Evolutionary conservation across 1,140 invertebrate genomes (phyloP), one percentile per base, ranked within the genome.

Genomic region (Heterodera carotae): DNA sequence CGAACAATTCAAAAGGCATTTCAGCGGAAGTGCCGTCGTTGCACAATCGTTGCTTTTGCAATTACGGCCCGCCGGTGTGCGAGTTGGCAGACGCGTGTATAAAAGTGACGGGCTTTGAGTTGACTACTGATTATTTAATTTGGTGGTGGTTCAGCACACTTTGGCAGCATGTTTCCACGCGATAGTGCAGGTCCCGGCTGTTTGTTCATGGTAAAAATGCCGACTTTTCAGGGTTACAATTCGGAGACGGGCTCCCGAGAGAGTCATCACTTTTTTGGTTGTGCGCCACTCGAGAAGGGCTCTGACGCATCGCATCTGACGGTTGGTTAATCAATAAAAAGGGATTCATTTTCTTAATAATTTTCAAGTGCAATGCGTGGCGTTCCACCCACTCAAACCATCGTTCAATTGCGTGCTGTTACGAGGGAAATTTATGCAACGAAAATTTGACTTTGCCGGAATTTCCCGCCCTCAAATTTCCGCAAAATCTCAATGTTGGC

Each of bases 381-480:
- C 53, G 76, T 31, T 43, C 48, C 59, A 36, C 39, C 27, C 82
- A 83, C 48, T 66, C 75, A n/a, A 74, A 8, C 34, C 83, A 80
- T 25, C 66, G n/a, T n/a, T 33, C 53, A 7, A 85, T 83, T 62
- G 76, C 72, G 12, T 83, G 82, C 75, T 83, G 82, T 36, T 86
- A 87, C 72, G 86, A 88, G 68, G 85, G 85, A 15, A 56, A 81
- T 69, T 82, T 70, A 48, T 87, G 85, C 68, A 87, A 87, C 53
- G 70, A 43, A 39, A 76, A 87, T 64, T 29, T 87, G 48, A 69
- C 78, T 27, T 10, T 77, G 56, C 76, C 76, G 33, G 34, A 48
- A 29, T 77, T 62, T 62, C 64, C 76, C 29, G 36, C 72, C 36
- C 25, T 69, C 62, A 10, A 66, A 66, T 27, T 66, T 3, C 25